phyloP scores from a whole-genome alignment of 2,797 vertebrate species.

The Craterocephalus amniculus region DNA sequence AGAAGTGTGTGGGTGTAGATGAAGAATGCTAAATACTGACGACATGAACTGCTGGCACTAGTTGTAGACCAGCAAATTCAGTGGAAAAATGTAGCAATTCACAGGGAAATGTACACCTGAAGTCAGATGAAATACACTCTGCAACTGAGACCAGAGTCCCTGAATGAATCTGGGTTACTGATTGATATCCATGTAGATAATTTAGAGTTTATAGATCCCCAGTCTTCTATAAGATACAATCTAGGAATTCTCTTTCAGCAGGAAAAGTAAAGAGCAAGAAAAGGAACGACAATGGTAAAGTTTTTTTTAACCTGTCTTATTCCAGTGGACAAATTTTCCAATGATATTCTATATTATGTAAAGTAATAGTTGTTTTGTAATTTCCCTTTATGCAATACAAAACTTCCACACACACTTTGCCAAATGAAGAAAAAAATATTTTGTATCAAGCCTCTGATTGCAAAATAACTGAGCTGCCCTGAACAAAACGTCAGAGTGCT shows the following conservation, averaged over 20 bases:
- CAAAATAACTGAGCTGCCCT: conserved; percentile 36
- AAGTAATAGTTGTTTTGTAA: not conserved
- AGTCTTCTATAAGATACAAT: not conserved
- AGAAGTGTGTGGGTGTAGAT: not conserved
- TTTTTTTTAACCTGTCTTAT: not conserved
- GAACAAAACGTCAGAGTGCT: conserved; percentile 34
- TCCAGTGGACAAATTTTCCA: not conserved
- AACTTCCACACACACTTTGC: not conserved
- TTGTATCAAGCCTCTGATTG: conserved; percentile 16
- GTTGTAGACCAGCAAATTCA: not conserved
- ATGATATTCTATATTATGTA: not conserved
- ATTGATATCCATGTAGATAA: conserved; percentile 9
- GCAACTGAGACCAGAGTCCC: not conserved
- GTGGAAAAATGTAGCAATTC: not conserved
- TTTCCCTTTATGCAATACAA: not conserved
- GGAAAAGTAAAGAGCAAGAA: not conserved
- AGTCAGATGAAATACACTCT: not conserved
- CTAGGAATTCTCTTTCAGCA: not conserved
- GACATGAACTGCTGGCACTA: conserved; percentile 9
- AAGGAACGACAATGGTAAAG: not conserved
- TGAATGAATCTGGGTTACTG: conserved; percentile 1
- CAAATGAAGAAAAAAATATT: conserved; percentile 14
- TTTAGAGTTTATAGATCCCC: conserved; percentile 5
- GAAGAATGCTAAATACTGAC: not conserved
- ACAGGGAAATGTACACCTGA: not conserved